Percentiles rank a stretch among this genome's conserved stretches.
phyloP scores from a whole-genome alignment of 2,888 invertebrate species.

The Vesta saturnalis region DNA sequence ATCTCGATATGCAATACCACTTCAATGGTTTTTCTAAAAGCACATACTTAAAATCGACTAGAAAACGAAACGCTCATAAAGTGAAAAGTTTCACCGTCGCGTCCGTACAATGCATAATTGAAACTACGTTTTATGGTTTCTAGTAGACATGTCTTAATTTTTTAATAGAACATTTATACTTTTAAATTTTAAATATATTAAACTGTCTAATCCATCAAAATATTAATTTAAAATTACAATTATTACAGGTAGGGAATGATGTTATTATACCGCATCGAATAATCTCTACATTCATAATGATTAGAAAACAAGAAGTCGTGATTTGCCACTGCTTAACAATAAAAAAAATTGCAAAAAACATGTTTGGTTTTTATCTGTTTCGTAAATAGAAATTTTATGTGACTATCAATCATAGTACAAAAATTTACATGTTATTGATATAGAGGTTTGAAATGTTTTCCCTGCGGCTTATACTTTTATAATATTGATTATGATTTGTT shows the following conservation, averaged over 20 bases:
- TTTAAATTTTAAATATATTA: background rate
- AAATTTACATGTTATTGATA: background rate
- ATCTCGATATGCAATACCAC: constrained; percentile 6
- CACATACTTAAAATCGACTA: background rate
- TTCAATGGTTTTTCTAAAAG: background rate
- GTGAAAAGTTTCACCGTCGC: background rate
- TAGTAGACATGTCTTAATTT: too few relatives aligned
- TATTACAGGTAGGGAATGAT: background rate
- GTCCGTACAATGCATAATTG: too few relatives aligned
- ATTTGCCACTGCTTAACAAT: background rate
- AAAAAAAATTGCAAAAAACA: background rate
- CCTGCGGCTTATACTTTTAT: too few relatives aligned
- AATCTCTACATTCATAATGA: background rate
- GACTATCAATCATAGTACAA: background rate
- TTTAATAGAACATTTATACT: background rate
- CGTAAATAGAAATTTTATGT: background rate
- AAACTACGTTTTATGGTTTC: too few relatives aligned
- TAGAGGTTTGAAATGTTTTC: too few relatives aligned
- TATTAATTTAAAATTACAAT: background rate
- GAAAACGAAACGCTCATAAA: constrained; percentile 1
- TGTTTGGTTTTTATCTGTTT: background rate
- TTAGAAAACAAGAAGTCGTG: background rate
- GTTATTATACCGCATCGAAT: background rate
- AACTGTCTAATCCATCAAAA: background rate
- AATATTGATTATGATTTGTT: too few relatives aligned